Conservation (phyloP, 2,888 invertebrate species). For the Melieria crassipennis region DNA sequence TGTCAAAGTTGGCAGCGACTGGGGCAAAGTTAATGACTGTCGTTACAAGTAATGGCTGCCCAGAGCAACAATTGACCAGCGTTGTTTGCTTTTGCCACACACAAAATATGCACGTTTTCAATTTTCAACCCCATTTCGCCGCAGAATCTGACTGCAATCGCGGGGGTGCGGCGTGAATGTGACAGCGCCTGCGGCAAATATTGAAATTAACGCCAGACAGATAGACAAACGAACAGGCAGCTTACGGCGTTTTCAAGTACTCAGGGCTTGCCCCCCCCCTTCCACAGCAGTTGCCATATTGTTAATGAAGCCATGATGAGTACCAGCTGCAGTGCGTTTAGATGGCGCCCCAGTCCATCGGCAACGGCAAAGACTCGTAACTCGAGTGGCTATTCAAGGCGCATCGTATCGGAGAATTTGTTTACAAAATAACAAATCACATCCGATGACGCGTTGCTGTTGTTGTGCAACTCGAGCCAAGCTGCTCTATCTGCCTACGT, state of each 20-base stretch:
- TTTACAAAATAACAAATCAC: constrained; percentile 32
- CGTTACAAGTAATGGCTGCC: too few relatives aligned
- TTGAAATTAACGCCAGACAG: neutral
- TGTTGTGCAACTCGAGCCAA: too few relatives aligned
- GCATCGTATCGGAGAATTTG: constrained; percentile 15
- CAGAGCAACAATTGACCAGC: neutral
- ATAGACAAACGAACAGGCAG: too few relatives aligned
- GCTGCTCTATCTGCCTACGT: too few relatives aligned
- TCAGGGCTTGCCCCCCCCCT: too few relatives aligned
- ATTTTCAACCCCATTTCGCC: neutral
- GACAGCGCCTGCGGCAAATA: neutral
- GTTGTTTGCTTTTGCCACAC: neutral
- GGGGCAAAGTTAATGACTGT: too few relatives aligned
- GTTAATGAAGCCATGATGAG: constrained; percentile 19
- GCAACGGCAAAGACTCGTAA: neutral
- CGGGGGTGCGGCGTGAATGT: neutral
- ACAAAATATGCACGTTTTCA: neutral
- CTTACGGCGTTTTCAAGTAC: too few relatives aligned
- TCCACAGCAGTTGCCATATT: constrained; percentile 15
- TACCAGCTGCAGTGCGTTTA: neutral
- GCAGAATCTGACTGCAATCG: too few relatives aligned
- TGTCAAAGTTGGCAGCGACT: neutral
- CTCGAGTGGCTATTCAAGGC: constrained; percentile 7
- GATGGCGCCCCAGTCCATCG: neutral
- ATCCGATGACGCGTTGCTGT: neutral